phyloP scores from a whole-genome alignment of 2,797 vertebrate genomes.

The Antrozous pallidus region DNA sequence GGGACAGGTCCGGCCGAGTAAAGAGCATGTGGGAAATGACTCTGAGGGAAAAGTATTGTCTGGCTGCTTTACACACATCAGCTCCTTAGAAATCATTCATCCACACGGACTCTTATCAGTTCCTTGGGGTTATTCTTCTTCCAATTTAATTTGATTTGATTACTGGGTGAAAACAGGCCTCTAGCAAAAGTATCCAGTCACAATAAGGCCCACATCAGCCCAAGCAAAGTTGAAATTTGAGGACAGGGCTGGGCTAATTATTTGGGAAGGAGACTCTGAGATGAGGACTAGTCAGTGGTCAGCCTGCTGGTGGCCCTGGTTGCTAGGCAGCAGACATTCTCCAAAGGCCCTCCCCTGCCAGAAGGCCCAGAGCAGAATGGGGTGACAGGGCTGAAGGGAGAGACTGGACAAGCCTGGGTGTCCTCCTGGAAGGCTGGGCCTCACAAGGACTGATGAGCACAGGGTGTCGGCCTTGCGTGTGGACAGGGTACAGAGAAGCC shows the following conservation, averaged over 20 bases:
- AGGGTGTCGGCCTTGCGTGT: neutral
- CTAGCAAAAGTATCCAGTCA: neutral
- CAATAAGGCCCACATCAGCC: neutral
- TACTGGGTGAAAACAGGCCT: neutral
- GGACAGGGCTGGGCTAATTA: neutral
- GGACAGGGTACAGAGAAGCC: neutral
- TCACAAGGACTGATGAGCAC: neutral
- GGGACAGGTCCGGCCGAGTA: neutral
- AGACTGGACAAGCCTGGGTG: neutral
- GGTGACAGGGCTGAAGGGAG: neutral
- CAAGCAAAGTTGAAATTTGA: neutral
- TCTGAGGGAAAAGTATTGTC: neutral
- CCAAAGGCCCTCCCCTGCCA: neutral
- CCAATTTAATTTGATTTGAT: conserved; percentile 45
- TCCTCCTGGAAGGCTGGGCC: neutral
- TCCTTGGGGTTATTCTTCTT: neutral
- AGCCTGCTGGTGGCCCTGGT: neutral
- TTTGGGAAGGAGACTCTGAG: neutral
- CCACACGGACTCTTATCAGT: neutral
- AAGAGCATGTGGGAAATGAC: neutral
- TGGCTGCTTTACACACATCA: neutral
- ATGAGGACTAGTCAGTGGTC: neutral
- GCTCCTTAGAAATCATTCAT: neutral
- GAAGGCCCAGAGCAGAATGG: neutral
- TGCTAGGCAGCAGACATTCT: neutral